Base-by-base conservation (phyloP, 2,888 invertebrate species). In the Dryobota labecula region DNA sequence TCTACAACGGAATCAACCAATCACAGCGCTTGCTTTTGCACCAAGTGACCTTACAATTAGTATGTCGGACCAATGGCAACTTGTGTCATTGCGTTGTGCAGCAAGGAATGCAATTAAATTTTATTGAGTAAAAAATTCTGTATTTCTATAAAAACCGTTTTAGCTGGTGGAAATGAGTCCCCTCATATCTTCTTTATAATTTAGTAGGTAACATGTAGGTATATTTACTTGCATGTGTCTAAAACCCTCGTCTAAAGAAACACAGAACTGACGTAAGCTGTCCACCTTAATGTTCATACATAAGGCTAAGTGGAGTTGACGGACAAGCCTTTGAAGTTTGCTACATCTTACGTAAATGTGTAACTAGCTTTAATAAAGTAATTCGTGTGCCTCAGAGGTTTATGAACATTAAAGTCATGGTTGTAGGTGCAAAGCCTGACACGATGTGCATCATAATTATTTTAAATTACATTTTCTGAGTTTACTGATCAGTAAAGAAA, bases 291-390 rank as follows among this genome's bases (percentile, higher is more conserved):
- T 56, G 70, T 76, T 47, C 20, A 58, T 41, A n/a, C 66, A 38
- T 61, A 47, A 63, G 57, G 27, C 73, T 72, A 78, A 78, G 51
- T 58, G 43, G 27, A 51, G 15, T 63, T 58, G 75, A 58, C 53
- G 63, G 78, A 63, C 79, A 63, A 43, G 47, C 47, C 79, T 76
- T 78, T 76, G 58, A 76, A 58, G 58, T 78, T 53, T 13, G 51
- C 18, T 72, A 62, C 41, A 53, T 63, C 51, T 63, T 63, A 61
- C 41, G 41, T 63, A 30, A 49, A 43, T 60, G 47, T 70, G 70
- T 74, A 49, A 71, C 51, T 11, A 53, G 51, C 47, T 71, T 71
- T 63, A 53, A 30, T 58, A 53, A 71, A 41, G 45, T 57, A 63
- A 20, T 61, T 56, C 18, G 18, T n/a, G 4, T 54, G 9, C 27